A percentile compares a stretch with the other conserved stretches of the same genome.
Conservation (phyloP, 2,113 vertebrate species). For the Phaethon lepturus region DNA sequence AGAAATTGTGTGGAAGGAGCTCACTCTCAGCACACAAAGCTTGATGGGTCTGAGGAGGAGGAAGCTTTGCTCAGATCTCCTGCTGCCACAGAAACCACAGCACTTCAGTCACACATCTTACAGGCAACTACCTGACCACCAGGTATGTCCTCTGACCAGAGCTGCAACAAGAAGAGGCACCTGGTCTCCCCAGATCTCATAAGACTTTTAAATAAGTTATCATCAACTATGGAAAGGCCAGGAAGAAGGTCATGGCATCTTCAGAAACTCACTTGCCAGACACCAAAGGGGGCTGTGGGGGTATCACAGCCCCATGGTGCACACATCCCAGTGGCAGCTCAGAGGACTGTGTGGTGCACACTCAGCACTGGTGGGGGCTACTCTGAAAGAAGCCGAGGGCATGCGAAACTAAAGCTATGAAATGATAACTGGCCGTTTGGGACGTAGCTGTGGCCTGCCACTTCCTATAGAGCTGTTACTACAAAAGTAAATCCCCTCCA, state of each 20-base stretch:
- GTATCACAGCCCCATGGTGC: background rate
- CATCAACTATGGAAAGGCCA: background rate
- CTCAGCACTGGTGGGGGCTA: background rate
- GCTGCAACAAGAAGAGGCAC: background rate
- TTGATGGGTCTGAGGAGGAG: background rate
- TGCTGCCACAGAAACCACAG: background rate
- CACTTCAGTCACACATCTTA: background rate
- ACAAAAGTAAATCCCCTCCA: background rate
- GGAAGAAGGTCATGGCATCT: background rate
- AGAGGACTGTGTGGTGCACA: background rate
- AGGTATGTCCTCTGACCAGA: background rate
- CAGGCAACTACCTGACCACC: background rate
- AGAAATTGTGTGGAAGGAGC: background rate
- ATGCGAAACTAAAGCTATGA: background rate
- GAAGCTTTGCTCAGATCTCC: background rate
- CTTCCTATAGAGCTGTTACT: background rate
- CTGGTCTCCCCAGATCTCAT: background rate
- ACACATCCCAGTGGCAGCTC: background rate
- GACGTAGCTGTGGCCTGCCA: rapidly evolving
- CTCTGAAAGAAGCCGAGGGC: background rate
- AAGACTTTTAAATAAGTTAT: background rate
- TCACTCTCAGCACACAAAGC: background rate
- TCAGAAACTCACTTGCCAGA: background rate
- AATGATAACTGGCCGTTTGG: background rate
- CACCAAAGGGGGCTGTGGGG: background rate